These are phyloP conservation scores for Aphis gossypii DNA, from an alignment of 1,140 invertebrate genomes.

Conservation along the genomic window DNA sequence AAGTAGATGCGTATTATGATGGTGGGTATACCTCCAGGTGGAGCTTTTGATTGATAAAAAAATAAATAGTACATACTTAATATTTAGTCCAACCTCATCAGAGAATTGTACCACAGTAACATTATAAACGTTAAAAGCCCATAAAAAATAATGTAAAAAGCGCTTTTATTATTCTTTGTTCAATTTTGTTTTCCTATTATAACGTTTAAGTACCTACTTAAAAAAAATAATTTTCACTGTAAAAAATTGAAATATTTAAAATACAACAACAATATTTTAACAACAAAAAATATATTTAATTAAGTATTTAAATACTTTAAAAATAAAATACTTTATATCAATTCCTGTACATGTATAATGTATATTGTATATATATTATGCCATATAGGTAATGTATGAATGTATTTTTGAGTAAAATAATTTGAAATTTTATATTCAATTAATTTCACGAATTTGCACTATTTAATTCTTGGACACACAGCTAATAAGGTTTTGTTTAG, in stretches of 20 bases:
- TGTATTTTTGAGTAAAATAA: background rate
- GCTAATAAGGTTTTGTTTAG: background rate
- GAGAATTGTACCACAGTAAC: background rate
- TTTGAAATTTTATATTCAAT: background rate
- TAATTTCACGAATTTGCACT: background rate
- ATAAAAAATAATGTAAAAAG: background rate
- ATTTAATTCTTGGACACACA: background rate
- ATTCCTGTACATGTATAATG: too few relatives aligned
- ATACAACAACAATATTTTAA: background rate
- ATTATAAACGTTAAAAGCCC: background rate
- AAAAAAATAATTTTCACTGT: background rate
- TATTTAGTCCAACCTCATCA: background rate
- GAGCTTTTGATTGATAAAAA: background rate
- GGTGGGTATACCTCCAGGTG: background rate
- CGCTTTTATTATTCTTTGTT: background rate
- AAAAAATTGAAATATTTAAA: background rate
- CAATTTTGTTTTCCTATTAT: background rate
- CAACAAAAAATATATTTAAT: too few relatives aligned
- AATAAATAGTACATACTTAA: background rate
- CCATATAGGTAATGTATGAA: background rate
- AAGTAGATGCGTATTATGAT: background rate
- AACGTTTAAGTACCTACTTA: background rate
- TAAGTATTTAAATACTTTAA: background rate
- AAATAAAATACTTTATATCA: background rate
- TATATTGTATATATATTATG: background rate